Base-by-base conservation (phyloP, 2,888 invertebrate genomes). In the Phragmatobia fuliginosa region DNA sequence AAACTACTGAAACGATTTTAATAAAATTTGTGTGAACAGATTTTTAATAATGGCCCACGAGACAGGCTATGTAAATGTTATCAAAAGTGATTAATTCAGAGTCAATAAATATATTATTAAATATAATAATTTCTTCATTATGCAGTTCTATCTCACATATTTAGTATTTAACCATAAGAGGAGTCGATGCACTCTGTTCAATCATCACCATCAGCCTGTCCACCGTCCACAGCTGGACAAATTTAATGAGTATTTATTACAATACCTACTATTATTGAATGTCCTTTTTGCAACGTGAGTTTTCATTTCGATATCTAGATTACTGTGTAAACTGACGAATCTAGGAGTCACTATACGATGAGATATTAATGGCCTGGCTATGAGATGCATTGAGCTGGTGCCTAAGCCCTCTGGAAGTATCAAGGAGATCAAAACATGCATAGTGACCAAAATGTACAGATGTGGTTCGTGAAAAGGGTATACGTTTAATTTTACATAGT, bases 351-450 rank as follows among this genome's bases (percentile, higher is more conserved):
- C 2, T 49, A 49, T n/a, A 49, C n/a, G n/a, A 49, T 49, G 10
- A n/a, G 49, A 49, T 49, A 49, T n/a, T 4, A 49, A 49, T 49
- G 49, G 49, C 10, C n/a, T 10, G 25, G 49, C 49, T 49, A n/a
- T 49, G n/a, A 25, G 10, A 49, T 10, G n/a, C 8, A 49, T n/a
- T 3, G 21, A 25, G n/a, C 49, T n/a, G 49, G 11, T n/a, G n/a
- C 3, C 10, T 11, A n/a, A n/a, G n/a, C 11, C 3, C 25, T n/a
- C n/a, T 49, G n/a, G n/a, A 8, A 3, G n/a, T 49, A 11, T 25
- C 49, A 49, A 49, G 49, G 49, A 49, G 49, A n/a, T 49, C 49
- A 49, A 49, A 49, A 25, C n/a, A 25, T n/a, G n/a, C n/a, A 49
- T 45, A 45, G 0, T 25, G 11, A 11, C 49, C 25, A n/a, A 3